Base-by-base conservation (phyloP, 2,113 vertebrate genomes). In the Campylomormyrus numenius region DNA sequence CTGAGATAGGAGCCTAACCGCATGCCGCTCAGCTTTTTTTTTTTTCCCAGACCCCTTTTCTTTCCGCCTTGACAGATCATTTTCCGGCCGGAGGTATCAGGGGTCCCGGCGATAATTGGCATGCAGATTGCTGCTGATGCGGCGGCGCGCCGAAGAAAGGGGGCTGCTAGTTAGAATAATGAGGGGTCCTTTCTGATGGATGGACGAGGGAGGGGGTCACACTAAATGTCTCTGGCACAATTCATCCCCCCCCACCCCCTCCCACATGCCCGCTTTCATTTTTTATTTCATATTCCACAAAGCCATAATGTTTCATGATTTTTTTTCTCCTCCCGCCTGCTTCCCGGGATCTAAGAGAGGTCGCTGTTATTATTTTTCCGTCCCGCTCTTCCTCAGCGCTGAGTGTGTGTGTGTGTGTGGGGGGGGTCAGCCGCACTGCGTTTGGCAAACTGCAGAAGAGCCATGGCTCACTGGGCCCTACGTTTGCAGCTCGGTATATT, bases 101-200 rank as follows among this genome's bases (percentile, higher is more conserved):
- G 98, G 98, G 98, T 98, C 98, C 97, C 97, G 96, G 95, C 85
- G 88, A 97, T 99, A 99, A 99, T 99, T 99, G 98, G 97, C 98
- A 99, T 99, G 98, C 98, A 99, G 98, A 99, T 99, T 99, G 98
- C 97, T 97, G 98, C 97, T 96, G 96, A 97, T 98, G 97, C 96
- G 96, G 97, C 96, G 96, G 95, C 97, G 96, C 95, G 94, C 96
- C 94, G 93, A 93, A 98, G 97, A 97, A 97, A 97, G 96, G 96
- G 95, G 95, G 95, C 94, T 94, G 97, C 97, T 98, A 94, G 96
- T 98, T 97, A 97, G 97, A 99, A 98, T 98, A 97, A 99, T 97
- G 97, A 97, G 98, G 95, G 96, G 94, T 95, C 92, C 96, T 92
- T 96, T 95, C 97, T 99, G 98, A 99, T 80, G 74, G 74, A 39